Evolutionary conservation across 2,888 invertebrate genomes (phyloP), one percentile per base, ranked within the genome.

Genomic region (Ecliptopera silaceata): DNA sequence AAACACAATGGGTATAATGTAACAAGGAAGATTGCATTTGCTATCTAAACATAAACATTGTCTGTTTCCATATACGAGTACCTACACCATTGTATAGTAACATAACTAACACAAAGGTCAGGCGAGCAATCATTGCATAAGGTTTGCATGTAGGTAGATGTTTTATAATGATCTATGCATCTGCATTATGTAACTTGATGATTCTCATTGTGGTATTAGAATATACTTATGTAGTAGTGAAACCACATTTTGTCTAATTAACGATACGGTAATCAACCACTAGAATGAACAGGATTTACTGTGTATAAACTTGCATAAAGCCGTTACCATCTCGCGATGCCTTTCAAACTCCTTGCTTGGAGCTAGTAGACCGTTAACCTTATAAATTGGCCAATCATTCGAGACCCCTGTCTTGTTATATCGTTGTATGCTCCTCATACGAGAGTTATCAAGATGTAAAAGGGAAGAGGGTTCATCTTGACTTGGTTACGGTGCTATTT

Each of bases 61-160:
- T 15, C 36, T 49, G 44, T 44, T 49, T 52, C 46, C 46, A 56
- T 58, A 39, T 50, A 39, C 32, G 22, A 32, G 13, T 56, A 59
- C 46, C 54, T 53, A 54, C 38, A 42, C 58, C 48, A 49, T 65
- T 65, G 63, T 65, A 59, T 38, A 49, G 20, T 46, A 39, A 71
- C 67, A 75, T 36, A n/a, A n/a, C n/a, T n/a, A n/a, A n/a, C n/a
- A 36, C 77, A 81, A 82, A 83, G 82, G 82, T 82, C 79, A 77
- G 72, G 54, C 49, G 47, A 26, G 49, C 41, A 54, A 54, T 53
- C 48, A 49, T 66, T 63, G 74, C 73, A 72, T 79, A 82, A 83
- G 68, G 64, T 64, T 72, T 42, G 59, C 65, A 63, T 59, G 65
- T 55, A 54, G 61, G 65, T 55, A 54, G 61, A 64, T 61, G 63